Percentiles rank a stretch among this genome's conserved stretches.
phyloP scores from a whole-genome alignment of 2,888 invertebrate genomes.

The Watsonalla cultraria region DNA sequence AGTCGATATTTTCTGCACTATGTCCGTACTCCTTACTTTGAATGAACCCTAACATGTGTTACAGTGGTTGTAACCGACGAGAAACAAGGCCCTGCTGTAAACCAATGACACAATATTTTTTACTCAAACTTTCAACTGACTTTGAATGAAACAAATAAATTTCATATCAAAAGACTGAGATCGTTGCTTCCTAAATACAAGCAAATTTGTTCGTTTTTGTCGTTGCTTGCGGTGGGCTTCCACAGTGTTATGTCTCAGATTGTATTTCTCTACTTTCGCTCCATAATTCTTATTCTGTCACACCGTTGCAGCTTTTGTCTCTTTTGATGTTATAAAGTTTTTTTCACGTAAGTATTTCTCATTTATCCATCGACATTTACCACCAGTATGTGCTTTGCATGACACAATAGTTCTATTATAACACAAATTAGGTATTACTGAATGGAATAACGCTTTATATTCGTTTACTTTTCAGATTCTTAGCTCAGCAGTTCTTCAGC shows the following conservation, averaged over 20 bases:
- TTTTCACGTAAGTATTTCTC: slow-evolving; percentile 13
- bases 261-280: slow-evolving; percentile 21
- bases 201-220: slow-evolving; percentile 33
- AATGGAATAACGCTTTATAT: too few relatives aligned
- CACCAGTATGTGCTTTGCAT: not conserved
- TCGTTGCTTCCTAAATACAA: not conserved
- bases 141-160: too few relatives aligned
- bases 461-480: too few relatives aligned
- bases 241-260: slow-evolving; percentile 33
- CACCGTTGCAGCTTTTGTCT: slow-evolving; percentile 38
- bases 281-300: slow-evolving; percentile 25
- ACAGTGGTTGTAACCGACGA: too few relatives aligned
- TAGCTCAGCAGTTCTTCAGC: too few relatives aligned
- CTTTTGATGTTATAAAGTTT: slow-evolving; percentile 7
- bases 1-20: too few relatives aligned
- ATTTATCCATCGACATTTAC: not conserved
- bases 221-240: slow-evolving; percentile 61
- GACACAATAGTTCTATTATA: not conserved
- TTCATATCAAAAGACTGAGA: not conserved
- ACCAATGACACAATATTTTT: too few relatives aligned
- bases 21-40: too few relatives aligned
- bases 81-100: too few relatives aligned
- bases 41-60: too few relatives aligned
- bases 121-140: too few relatives aligned
- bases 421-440: not conserved